Evolutionary conservation across 1,140 invertebrate species (phyloP).

Genomic region (Thaumatotibia leucotreta): DNA sequence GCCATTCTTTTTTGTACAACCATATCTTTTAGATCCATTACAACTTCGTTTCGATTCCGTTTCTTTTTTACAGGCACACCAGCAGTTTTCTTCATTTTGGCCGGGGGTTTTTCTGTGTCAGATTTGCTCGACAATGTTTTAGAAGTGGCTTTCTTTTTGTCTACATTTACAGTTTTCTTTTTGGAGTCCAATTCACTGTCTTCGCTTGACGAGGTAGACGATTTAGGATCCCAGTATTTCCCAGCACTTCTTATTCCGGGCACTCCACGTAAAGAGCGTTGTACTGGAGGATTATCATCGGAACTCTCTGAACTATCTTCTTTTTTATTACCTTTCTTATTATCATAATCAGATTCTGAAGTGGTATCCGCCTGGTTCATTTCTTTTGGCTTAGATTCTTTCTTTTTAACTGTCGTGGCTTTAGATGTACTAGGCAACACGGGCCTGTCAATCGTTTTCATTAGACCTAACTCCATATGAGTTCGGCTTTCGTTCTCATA

Average conservation of each 20-base stretch:
- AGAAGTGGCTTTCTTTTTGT: slow-evolving; percentile 59
- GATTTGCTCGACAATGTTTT: slow-evolving; percentile 71
- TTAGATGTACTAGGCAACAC: slow-evolving; percentile 57
- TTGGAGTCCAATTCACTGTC: slow-evolving; percentile 72
- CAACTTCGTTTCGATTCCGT: slow-evolving; percentile 79
- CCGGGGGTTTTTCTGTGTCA: slow-evolving; percentile 55
- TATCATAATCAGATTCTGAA: slow-evolving; percentile 73
- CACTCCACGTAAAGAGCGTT: slow-evolving; percentile 81
- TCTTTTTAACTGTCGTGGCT: slow-evolving; percentile 50
- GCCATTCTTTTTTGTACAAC: slow-evolving; percentile 94
- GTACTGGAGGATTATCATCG: slow-evolving; percentile 65
- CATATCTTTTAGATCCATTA: slow-evolving; percentile 92
- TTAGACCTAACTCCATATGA: slow-evolving; percentile 79
- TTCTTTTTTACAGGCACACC: slow-evolving; percentile 65
- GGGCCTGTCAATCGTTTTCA: slow-evolving; percentile 66
- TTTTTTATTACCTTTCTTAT: slow-evolving; percentile 56
- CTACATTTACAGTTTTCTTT: slow-evolving; percentile 37
- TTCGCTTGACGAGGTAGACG: slow-evolving; percentile 78
- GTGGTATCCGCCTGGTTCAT: slow-evolving; percentile 61
- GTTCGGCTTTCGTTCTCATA: slow-evolving; percentile 92
- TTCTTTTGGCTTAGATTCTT: slow-evolving; percentile 59
- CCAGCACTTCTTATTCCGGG: slow-evolving; percentile 86
- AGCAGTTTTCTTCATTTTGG: slow-evolving; percentile 64
- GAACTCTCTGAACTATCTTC: slow-evolving; percentile 70
- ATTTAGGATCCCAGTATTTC: slow-evolving; percentile 89